Evolutionary conservation across 2,888 invertebrate genomes (phyloP).

Genomic region (Drosophila niveifrons): DNA sequence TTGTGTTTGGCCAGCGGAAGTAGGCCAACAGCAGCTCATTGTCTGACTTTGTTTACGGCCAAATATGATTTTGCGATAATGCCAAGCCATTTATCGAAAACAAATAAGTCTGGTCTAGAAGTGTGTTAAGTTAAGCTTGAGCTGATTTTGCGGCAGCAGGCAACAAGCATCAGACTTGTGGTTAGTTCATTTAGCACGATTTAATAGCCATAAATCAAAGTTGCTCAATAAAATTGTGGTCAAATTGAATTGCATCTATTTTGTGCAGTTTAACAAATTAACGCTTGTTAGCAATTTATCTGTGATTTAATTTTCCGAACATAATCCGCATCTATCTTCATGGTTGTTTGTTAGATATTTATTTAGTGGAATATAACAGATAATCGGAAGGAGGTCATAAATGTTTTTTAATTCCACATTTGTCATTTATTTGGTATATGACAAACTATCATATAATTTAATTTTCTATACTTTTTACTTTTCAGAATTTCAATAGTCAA

Average conservation of each 20-base stretch:
- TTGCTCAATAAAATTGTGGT: neutral
- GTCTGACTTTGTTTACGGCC: slow-evolving; percentile 47
- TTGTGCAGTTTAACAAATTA: neutral
- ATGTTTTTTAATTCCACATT: no score
- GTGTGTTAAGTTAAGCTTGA: slow-evolving; percentile 7
- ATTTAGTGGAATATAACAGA: no score
- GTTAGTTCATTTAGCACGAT: neutral
- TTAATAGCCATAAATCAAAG: neutral
- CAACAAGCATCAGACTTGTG: slow-evolving; percentile 11
- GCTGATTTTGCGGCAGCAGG: neutral
- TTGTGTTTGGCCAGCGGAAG: slow-evolving; percentile 56
- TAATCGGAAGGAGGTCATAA: no score
- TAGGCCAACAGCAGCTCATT: slow-evolving; percentile 43
- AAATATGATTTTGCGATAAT: slow-evolving; percentile 57
- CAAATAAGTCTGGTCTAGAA: slow-evolving; percentile 34
- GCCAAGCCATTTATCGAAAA: slow-evolving; percentile 46
- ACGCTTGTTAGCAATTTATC: no score
- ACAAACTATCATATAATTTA: no score
- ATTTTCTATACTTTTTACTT: neutral
- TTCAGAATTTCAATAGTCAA: neutral
- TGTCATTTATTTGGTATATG: no score
- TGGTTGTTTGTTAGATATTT: neutral
- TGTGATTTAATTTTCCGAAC: no score
- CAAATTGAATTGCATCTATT: neutral
- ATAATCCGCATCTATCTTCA: no score